Evolutionary conservation across 2,797 vertebrate genomes (phyloP), one percentile per base, ranked within the genome.

Genomic region (Ceyx erithaca): DNA sequence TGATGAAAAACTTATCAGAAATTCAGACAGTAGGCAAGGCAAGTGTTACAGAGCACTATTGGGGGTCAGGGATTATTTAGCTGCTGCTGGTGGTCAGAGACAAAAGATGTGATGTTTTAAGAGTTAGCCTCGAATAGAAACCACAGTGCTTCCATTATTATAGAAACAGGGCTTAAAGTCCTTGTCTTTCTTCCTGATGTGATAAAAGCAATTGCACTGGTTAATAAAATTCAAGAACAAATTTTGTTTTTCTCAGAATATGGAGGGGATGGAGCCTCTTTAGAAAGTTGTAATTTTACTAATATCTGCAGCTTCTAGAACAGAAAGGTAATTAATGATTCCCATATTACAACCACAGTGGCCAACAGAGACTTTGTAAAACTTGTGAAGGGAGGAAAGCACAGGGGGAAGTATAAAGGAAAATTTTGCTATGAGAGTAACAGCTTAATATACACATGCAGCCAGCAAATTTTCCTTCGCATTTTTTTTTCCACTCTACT

Each of bases 131-230:
- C 18, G 2, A 69, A 7, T 3, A 73, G 84, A 10, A 59, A 59
- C 76, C 84, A 30, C 62, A 13, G 62, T n/a, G 51, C 68, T 90
- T 67, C 94, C 72, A 92, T 92, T 95, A 85, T 95, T 83, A 85
- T 83, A 95, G 92, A 85, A 92, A 93, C 85, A 45, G 66, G 62
- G 80, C 73, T 93, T 91, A 79, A 93, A 79, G 70, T 67, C 82
- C 82, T 89, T 64, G 55, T 78, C 82, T 76, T 69, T 91, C 51
- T 89, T 76, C 43, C 19, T 15, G 35, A 55, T n/a, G 46, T 33
- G 51, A 80, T 91, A 58, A 87, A 92, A 91, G 63, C 69, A 85
- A 31, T 62, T 71, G 45, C 62, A 48, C 55, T 75, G 51, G 41
- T 91, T 89, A 78, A 78, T 89, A 92, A 94, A 91, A 79, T 55